A percentile compares a stretch with the other conserved stretches of the same genome.
Evolutionary conservation across 2,797 vertebrate species (phyloP).

Genomic region (Chaetodon trifasciatus): DNA sequence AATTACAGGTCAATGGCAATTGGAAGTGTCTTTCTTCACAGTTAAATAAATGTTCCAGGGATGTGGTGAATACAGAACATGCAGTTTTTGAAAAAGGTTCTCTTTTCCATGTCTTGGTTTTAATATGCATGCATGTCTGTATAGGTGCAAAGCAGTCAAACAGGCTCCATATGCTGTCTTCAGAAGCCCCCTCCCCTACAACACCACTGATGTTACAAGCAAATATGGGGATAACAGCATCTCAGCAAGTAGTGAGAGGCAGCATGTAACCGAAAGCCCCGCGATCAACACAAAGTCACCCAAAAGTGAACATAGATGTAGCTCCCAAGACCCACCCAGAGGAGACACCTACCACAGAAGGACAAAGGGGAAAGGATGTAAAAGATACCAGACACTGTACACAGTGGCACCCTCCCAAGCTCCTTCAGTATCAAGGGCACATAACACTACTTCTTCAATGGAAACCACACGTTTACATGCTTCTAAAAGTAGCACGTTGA

Average conservation of each 20-base stretch:
- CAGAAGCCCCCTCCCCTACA: constrained; percentile 80
- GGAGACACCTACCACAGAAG: constrained; percentile 54
- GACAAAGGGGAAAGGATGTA: constrained; percentile 57
- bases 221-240: constrained; percentile 15
- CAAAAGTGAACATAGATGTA: constrained; percentile 53
- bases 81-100: not conserved
- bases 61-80: constrained; percentile 12
- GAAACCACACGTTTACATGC: constrained; percentile 3
- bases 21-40: not conserved
- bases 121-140: constrained; percentile 42
- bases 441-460: constrained; percentile 6
- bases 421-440: not conserved
- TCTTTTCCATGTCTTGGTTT: constrained; percentile 1
- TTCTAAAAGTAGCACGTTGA: constrained; percentile 20
- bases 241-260: constrained; percentile 3
- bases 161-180: constrained; percentile 85
- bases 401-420: constrained; percentile 20
- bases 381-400: constrained; percentile 32
- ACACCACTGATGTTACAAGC: constrained; percentile 49
- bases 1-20: constrained; percentile 16
- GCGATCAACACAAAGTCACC: constrained; percentile 32
- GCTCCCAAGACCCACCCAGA: constrained; percentile 43
- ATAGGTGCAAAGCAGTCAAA: constrained; percentile 86
- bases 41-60: constrained; percentile 18
- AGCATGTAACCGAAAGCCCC: constrained; percentile 18